Conservation (phyloP, 2,797 vertebrate species). For the Danio jaintianensis region DNA sequence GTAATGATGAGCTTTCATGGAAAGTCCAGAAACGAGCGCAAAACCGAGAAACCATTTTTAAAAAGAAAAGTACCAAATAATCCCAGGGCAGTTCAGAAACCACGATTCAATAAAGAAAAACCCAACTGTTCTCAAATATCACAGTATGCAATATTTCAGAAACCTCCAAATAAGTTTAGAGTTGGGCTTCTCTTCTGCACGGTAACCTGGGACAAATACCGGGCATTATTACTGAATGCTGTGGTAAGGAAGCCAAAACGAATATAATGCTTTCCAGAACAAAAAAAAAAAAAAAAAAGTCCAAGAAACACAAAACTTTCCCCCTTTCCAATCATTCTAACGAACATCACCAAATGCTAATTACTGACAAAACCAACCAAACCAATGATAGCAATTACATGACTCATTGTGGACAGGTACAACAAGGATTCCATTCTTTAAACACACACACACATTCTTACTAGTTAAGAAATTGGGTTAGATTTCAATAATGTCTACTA, state of each 20-base stretch:
- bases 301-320: constrained; percentile 38
- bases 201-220: constrained; percentile 25
- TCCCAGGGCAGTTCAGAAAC: not conserved
- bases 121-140: not conserved
- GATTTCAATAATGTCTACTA: not conserved
- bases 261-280: constrained; percentile 10
- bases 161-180: not conserved
- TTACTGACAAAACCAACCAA: constrained; percentile 53
- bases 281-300: too few species aligned
- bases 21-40: not conserved
- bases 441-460: constrained; percentile 24
- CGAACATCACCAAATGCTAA: constrained; percentile 55
- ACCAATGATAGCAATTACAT: constrained; percentile 57
- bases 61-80: not conserved
- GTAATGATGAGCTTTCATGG: not conserved
- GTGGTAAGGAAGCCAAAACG: constrained; percentile 39
- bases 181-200: constrained; percentile 1
- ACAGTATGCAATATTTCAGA: not conserved
- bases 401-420: constrained; percentile 55
- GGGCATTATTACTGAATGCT: constrained; percentile 12
- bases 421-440: constrained; percentile 50
- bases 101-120: constrained; percentile 10
- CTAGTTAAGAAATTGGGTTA: not conserved
- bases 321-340: constrained; percentile 43
- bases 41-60: not conserved